A percentile compares a stretch with the other conserved stretches of the same genome.
phyloP scores from a whole-genome alignment of 2,113 vertebrate species.

The Peromyscus leucopus region DNA sequence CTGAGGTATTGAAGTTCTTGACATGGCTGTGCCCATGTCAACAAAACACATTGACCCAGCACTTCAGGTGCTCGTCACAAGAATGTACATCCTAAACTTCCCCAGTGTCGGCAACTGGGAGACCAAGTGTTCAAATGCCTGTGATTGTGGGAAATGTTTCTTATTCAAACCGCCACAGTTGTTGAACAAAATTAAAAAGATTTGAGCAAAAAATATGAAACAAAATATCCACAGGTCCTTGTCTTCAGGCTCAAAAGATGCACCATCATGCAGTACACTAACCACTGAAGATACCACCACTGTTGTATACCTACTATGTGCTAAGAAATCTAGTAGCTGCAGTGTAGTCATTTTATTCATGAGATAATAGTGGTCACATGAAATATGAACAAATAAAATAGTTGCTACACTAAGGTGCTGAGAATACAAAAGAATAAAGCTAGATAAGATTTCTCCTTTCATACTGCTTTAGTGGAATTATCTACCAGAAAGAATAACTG shows the following conservation, averaged over 20 bases:
- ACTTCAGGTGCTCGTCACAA: background rate
- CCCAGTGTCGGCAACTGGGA: background rate
- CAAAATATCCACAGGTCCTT: background rate
- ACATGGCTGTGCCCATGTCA: background rate
- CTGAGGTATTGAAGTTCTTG: background rate
- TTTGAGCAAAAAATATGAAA: background rate
- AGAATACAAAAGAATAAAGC: constrained; percentile 8
- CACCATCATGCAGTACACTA: background rate
- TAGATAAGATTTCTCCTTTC: constrained; percentile 29
- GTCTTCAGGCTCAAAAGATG: background rate
- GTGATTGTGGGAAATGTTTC: background rate
- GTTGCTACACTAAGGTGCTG: background rate
- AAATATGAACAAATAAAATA: background rate
- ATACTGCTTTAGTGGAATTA: background rate
- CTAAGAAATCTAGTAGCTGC: background rate
- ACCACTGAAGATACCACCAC: background rate
- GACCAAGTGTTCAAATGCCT: background rate
- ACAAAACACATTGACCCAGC: background rate
- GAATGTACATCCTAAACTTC: background rate
- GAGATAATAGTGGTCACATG: background rate
- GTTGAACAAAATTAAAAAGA: background rate
- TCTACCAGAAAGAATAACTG: constrained; percentile 30
- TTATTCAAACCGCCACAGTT: background rate
- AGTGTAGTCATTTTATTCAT: background rate
- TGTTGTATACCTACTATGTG: background rate